These are phyloP conservation scores for Onthophagus taurus DNA, from an alignment of 1,140 invertebrate genomes.

Conservation along the genomic window DNA sequence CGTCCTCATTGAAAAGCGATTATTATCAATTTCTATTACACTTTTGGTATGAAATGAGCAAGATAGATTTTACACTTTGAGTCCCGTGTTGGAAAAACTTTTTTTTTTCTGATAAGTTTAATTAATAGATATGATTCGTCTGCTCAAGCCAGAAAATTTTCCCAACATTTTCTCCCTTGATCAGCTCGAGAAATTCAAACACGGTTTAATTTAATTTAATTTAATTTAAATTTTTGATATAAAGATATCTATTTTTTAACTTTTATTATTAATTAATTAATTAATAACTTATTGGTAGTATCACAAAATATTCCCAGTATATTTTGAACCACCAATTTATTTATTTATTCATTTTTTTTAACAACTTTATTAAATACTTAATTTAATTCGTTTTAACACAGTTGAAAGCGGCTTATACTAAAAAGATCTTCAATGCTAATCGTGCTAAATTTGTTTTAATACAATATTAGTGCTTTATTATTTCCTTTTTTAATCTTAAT, in stretches of 20 bases:
- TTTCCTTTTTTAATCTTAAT: too few species aligned
- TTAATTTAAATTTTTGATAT: conserved; percentile 24
- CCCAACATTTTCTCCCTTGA: conserved; percentile 34
- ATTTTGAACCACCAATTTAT: conserved; percentile 35
- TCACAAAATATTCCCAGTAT: conserved; percentile 38
- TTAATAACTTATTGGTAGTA: conserved; percentile 29
- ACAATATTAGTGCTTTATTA: too few species aligned
- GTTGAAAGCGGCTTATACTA: neutral
- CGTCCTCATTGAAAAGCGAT: too few species aligned
- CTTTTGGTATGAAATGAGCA: too few species aligned
- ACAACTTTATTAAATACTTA: neutral
- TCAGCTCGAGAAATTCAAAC: conserved; percentile 5
- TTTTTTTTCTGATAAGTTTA: too few species aligned
- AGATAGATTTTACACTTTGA: too few species aligned
- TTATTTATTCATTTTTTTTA: neutral
- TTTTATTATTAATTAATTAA: conserved; percentile 6
- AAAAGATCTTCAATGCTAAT: too few species aligned
- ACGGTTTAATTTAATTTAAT: neutral
- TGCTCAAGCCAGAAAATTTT: conserved; percentile 32
- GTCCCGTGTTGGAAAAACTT: too few species aligned
- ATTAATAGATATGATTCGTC: too few species aligned
- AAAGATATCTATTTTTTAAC: conserved; percentile 26
- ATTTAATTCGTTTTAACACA: neutral
- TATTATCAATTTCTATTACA: too few species aligned
- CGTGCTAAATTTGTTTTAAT: too few species aligned